Percentiles rank a stretch among this genome's conserved stretches.
phyloP scores from a whole-genome alignment of 2,797 vertebrate genomes.

The Anguilla obscura region DNA sequence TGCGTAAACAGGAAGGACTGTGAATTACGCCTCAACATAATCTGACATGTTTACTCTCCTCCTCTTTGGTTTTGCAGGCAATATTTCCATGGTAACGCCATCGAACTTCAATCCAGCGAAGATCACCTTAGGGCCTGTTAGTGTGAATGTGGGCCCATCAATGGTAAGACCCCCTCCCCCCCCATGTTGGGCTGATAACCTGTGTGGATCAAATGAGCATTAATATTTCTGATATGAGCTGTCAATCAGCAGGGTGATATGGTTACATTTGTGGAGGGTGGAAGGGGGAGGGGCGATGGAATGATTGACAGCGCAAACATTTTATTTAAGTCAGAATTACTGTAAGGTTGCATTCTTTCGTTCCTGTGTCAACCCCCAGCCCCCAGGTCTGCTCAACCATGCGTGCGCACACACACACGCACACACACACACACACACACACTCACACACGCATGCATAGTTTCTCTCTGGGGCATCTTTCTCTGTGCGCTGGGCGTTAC shows the following conservation, averaged over 20 bases:
- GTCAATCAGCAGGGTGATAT: neutral
- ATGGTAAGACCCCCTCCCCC: constrained; percentile 65
- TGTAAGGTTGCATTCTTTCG: constrained; percentile 29
- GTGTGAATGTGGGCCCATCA: constrained; percentile 79
- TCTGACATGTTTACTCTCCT: neutral
- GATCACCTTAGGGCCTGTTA: constrained; percentile 78
- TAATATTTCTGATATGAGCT: neutral
- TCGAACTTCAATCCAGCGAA: constrained; percentile 75
- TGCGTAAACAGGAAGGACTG: neutral
- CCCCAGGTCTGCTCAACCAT: neutral
- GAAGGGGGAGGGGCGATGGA: neutral
- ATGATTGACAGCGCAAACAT: neutral
- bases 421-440: neutral
- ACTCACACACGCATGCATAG: neutral
- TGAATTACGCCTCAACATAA: neutral
- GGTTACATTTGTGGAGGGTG: neutral
- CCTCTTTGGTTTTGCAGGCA: constrained; percentile 64
- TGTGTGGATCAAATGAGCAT: neutral
- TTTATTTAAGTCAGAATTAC: constrained; percentile 29
- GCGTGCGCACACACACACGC: neutral
- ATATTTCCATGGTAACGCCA: constrained; percentile 71
- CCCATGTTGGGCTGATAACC: neutral
- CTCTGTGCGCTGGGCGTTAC: neutral
- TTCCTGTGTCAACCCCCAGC: constrained; percentile 29
- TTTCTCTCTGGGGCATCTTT: constrained; percentile 24